Base-by-base conservation (phyloP, 2,888 invertebrate genomes). In the Thymelicus lineola region DNA sequence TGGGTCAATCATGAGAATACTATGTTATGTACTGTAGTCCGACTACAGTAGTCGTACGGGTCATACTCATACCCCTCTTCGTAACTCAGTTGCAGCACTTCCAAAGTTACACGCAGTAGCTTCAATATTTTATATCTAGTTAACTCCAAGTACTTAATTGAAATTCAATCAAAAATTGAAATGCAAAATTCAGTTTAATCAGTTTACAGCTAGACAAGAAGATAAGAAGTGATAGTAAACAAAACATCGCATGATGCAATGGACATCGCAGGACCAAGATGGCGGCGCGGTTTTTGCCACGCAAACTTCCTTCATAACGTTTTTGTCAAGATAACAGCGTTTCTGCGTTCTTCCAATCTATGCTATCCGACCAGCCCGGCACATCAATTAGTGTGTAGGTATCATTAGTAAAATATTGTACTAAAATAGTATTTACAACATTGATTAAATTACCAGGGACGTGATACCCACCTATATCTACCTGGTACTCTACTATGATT, bases 281-380 rank as follows among this genome's bases (percentile, higher is more conserved):
- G 76, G 72, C 78, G 79, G 73, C 73, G 63, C 72, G 74, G 74
- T 79, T 84, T 82, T 81, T 82, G 79, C 73, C 71, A 55, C 68
- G 45, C 72, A 80, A 84, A 84, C 76, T 83, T 84, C 76, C 74
- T 76, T 79, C 75, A 81, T 82, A 80, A 79, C 62, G 81, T 82
- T 83, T 82, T 84, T 82, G 74, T 73, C 69, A 63, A 72, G 73
- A 74, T 69, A 46, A 28, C 28, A 28, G 28, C 28, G 4, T 5
- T 28, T 28, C 38, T n/a, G 55, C 70, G 69, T 74, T 73, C 70
- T 74, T 71, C 55, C 55, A 35, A 55, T 55, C 28, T 55, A 14
- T 55, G 55, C 14, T 55, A 71, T 70, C 63, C 58, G 15, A 64
- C 50, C 53, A 63, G 65, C 58, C 50, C 66, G 66, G 55, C 73